Evolutionary conservation across 2,113 vertebrate genomes (phyloP), one percentile per base, ranked within the genome.

Genomic region (Callipepla californica): DNA sequence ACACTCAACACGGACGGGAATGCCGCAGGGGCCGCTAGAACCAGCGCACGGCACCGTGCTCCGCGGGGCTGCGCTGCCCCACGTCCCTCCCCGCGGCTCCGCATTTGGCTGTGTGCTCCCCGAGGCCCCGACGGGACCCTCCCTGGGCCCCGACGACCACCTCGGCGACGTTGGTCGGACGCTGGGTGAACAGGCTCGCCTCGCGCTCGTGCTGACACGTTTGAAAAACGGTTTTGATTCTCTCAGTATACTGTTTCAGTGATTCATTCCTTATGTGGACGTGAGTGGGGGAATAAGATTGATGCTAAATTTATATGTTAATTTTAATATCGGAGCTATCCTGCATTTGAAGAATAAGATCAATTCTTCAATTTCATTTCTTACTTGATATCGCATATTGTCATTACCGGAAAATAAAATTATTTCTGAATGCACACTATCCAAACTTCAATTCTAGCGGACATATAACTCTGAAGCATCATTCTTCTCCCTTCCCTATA

Each of bases 271-370:
- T 97, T 96, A 95, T 96, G 94, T 82, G 18, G 94, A 95, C n/a
- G 3, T 82, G 93, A 98, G 96, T 89, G 59, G 53, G 84, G 80
- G 95, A 97, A 96, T 96, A 97, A 97, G 97, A 97, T 97, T 97
- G 97, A 98, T 98, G 98, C 87, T 97, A 97, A 97, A 98, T 98
- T 98, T 98, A 97, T 98, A 98, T 98, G 98, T 97, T 98, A 98
- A 98, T 98, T 98, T 97, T 97, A 97, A 97, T 97, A 97, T 92
- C 92, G 96, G 97, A 98, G 97, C 96, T 85, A 97, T 97, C 95
- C 88, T 97, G 63, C 92, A 96, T 95, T 98, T 97, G 97, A 97
- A 95, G 87, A 96, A 96, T 97, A 97, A 97, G 97, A 98, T 97
- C 97, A 97, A 95, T 97, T 97, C 96, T 96, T 97, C 97, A 97